Evolutionary conservation across 53 echinoderm and acorn worm species (phyloP).

Genomic region (Hippasteria phrygiana): DNA sequence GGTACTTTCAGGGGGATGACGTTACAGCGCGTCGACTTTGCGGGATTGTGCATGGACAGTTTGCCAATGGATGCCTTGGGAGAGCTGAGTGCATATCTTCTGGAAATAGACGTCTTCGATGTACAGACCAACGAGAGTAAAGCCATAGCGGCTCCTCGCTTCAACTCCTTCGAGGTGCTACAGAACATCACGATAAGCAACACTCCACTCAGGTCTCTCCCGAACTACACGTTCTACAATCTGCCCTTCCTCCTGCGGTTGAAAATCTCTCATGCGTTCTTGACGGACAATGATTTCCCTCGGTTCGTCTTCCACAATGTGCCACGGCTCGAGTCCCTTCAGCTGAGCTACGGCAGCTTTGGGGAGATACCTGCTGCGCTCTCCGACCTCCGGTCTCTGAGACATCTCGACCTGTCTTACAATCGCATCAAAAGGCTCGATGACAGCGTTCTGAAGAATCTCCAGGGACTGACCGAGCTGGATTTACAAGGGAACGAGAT

Average conservation of each 20-base stretch:
- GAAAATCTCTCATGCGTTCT: neutral
- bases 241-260: conserved; percentile 33
- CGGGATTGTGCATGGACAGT: conserved; percentile 16
- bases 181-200: neutral
- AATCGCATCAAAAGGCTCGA: conserved; percentile 19
- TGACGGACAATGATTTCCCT: neutral
- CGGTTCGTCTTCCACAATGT: conserved; percentile 10
- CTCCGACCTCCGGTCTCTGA: neutral
- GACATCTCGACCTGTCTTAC: conserved; percentile 34
- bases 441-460: conserved; percentile 2
- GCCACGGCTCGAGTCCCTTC: neutral
- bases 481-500: conserved; percentile 36
- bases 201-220: neutral
- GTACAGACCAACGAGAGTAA: neutral
- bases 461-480: conserved; percentile 5
- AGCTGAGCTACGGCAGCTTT: neutral
- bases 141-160: neutral
- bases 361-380: conserved; percentile 32
- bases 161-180: conserved; percentile 33
- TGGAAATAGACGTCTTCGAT: neutral
- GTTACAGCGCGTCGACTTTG: neutral
- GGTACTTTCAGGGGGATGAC: conserved; percentile 11
- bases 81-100: neutral
- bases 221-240: conserved; percentile 16
- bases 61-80: conserved; percentile 29